Base-by-base conservation (phyloP, 2,888 invertebrate species). In the Lissonota sp. region DNA sequence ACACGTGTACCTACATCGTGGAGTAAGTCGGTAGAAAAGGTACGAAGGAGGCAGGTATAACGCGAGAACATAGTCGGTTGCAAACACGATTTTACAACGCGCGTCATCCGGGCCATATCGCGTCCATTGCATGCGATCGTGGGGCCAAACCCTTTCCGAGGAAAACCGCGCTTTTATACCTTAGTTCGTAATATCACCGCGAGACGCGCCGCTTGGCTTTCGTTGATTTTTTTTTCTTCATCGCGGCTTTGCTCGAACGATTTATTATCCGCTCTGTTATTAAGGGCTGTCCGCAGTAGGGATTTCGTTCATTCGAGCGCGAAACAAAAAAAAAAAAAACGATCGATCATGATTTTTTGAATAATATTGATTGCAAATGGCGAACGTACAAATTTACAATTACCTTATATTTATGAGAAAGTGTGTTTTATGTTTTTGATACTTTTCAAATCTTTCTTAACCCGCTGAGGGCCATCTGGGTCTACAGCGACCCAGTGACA, bases 51-150 rank as follows among this genome's bases (percentile, higher is more conserved):
- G 72, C 58, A 71, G 72, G 44, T 40, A 73, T 76, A 76, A 77
- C 80, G 73, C 74, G 72, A 63, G 79, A 37, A 64, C 57, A 75
- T 71, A 63, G 39, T 46, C 66, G 46, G 40, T 49, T n/a, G 67
- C 57, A 63, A 42, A 73, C 73, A 72, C 67, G 62, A 62, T 79
- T 79, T 79, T 69, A 73, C 63, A 69, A 64, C 73, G 51, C 73
- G 51, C 79, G 73, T 79, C 73, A 70, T 44, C 73, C 63, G 67
- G 55, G 44, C 69, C 69, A 67, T 72, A 63, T 57, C 62, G 69
- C 55, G 79, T 73, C 51, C 51, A 16, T 58, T 79, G 62, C 67
- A 55, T 14, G 26, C 62, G 53, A 37, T 79, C 46, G 12, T 49
- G 26, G 60, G 7, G 39, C 46, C 12, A 26, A 26, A 26, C 26